Percentiles rank a stretch among this genome's conserved stretches.
phyloP scores from a whole-genome alignment of 2,113 vertebrate species.

The Ivindomyrus marchei region DNA sequence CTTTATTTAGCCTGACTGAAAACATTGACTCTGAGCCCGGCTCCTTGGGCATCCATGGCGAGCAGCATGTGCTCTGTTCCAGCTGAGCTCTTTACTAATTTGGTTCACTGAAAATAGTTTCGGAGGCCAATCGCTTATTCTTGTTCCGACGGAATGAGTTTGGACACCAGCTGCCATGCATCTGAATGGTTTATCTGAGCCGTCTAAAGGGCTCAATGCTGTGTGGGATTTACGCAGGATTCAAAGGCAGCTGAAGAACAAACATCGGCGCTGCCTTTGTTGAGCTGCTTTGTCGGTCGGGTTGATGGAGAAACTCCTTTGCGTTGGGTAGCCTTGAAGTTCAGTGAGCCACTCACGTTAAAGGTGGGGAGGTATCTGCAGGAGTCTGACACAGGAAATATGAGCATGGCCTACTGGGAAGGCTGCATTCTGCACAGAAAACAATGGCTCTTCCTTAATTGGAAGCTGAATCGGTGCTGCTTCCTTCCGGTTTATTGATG shows the following conservation, averaged over 20 bases:
- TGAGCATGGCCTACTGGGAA: background rate
- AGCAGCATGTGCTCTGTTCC: background rate
- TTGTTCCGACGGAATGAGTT: background rate
- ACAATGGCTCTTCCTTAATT: background rate
- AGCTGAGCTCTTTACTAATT: slow-evolving; percentile 8
- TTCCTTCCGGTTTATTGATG: background rate
- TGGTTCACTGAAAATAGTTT: slow-evolving; percentile 1
- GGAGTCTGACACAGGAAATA: background rate
- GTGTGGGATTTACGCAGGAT: background rate
- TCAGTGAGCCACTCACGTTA: background rate
- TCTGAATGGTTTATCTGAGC: slow-evolving; percentile 42
- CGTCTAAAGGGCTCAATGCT: background rate
- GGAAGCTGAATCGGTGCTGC: background rate
- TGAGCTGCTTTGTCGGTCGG: background rate
- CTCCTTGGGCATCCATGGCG: background rate
- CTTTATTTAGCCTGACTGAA: background rate
- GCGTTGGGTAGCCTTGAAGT: background rate
- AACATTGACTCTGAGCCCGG: background rate
- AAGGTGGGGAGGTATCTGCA: background rate
- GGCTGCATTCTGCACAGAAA: background rate
- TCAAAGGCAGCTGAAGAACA: background rate
- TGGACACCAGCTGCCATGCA: background rate
- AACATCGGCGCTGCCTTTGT: background rate
- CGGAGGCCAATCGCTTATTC: background rate
- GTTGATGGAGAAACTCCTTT: background rate